Base-by-base conservation (phyloP, 2,797 vertebrate species). In the Betta splendens region DNA sequence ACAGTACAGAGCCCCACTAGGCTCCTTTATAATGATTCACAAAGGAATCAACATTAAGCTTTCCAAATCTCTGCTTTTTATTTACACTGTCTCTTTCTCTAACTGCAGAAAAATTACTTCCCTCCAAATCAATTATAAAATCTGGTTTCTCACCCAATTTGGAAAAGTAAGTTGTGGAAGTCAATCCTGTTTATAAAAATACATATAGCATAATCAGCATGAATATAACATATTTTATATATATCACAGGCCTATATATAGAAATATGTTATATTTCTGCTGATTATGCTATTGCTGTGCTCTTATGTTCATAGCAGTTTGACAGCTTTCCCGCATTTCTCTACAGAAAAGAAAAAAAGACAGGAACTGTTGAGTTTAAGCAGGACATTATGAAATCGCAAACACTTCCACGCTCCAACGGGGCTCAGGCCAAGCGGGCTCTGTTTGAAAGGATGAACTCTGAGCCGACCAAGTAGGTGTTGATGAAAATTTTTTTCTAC, bases 401-500 rank as follows among this genome's bases (percentile, higher is more conserved):
- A 82, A 95, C 94, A 0, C 86, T 95, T 20, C 92, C 92, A 0
- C 91, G 94, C 16, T 85, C 87, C 23, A 81, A 75, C 0, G 93
- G 90, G 3, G 85, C 94, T 0, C 95, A 95, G 69, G 91, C 92
- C 75, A 93, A 95, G 56, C 94, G 94, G 35, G 93, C 94, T 0
- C 73, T 95, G 26, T 92, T 98, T 2, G 95, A 97, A 85, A 93
- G 94, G 75, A 88, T 94, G 62, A 94, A 95, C 80, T 93, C 92
- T 0, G 92, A 94, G 0, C 88, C 86, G 0, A 75, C 58, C 44
- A 96, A 90, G 95, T 96, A 87, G 0, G 89, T 15, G 7, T 2
- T n/a, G n/a, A 9, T 5, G 9, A 10, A 3, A 33, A 43, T 13
- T 11, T 7, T 46, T 31, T 31, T 26, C 3, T 5, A n/a, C 12